Evolutionary conservation across 2,888 invertebrate species (phyloP), one percentile per base, ranked within the genome.

Genomic region (Caenorhabditis panamensis): DNA sequence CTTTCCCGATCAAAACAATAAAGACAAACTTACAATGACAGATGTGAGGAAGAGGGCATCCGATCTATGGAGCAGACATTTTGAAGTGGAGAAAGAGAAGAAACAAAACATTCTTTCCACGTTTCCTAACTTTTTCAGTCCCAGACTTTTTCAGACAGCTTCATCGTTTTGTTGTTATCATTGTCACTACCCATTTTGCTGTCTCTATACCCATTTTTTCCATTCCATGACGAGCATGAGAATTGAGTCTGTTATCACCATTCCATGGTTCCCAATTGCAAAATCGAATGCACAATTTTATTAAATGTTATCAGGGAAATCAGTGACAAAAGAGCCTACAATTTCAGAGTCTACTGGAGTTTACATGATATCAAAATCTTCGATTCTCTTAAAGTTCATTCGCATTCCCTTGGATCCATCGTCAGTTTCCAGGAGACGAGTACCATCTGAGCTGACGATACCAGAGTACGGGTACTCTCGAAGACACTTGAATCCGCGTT

Each of bases 351-450:
- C 49, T 26, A 49, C 18, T 22, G n/a, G n/a, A n/a, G n/a, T 28
- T 2, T 26, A 2, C 1, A 54, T 11, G 2, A 54, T 11, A 0
- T 54, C 44, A 18, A 37, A 47, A 0, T 64, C 37, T 5, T 75
- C 36, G 18, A 66, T 53, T 13, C 22, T 44, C 58, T 72, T 72
- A 28, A 73, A 79, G 37, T 79, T 79, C 18, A 79, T 18, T 11
- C 67, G 24, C 56, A 72, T 68, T 22, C 49, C 72, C 6, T 67
- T 37, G 13, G 79, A 72, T 26, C 73, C 79, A 59, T 79, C 79
- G 16, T 61, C 67, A 0, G 75, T 58, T 11, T 66, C 53, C 8
- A 73, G n/a, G 31, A 64, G 20, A 8, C 20, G 18, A 2, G 28
- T 8, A n/a, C 63, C 72, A 0, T 31, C 9, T 0, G 41, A 24